Evolutionary conservation across 92 coral and sea anemone genomes (phyloP), one percentile per base, ranked within the genome.

Genomic region (Meandrina meandrites): DNA sequence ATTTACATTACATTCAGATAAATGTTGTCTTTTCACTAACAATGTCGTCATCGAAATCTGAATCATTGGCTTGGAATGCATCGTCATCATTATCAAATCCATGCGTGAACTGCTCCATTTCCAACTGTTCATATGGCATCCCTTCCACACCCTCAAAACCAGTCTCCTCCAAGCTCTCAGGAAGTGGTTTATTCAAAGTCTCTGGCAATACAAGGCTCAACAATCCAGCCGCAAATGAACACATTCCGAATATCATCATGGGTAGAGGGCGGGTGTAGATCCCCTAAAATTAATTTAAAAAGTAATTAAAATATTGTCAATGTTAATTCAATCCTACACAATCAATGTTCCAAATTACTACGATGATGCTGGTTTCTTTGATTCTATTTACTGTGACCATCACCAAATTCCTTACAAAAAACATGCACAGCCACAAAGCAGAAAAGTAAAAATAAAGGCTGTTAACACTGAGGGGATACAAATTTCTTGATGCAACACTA

Each of bases 151-250:
- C 94, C 75, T 94, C 90, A 47, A 75, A 92, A 28, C 88, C 92
- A n/a, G 93, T 89, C 60, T 97, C 99, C 84, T 95, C 99, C 28
- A 97, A 75, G 72, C 98, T 97, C 81, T 97, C 99, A 31, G 99
- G 96, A 42, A 97, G 92, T 16, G 99, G 95, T 79, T 92, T 97
- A 83, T 97, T 97, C 14, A 93, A 84, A 12, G 99, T 97, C 88
- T 97, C 99, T 28, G 98, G 97, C 40, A 97, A 79, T 28, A 87
- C 82, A 15, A 97, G 93, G 86, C 94, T 81, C 24, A 97, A 82
- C 21, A 97, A n/a, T 30, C 98, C 99, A 9, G 98, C 99, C 0
- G 96, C 81, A 79, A 97, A 96, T 19, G 99, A 87, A 66, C 97
- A 91, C 92, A 97, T 92, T 30, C 99, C 99, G 78, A 97, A 94